Base-by-base conservation (phyloP, 2,797 vertebrate genomes). In the Coregonus sp. region DNA sequence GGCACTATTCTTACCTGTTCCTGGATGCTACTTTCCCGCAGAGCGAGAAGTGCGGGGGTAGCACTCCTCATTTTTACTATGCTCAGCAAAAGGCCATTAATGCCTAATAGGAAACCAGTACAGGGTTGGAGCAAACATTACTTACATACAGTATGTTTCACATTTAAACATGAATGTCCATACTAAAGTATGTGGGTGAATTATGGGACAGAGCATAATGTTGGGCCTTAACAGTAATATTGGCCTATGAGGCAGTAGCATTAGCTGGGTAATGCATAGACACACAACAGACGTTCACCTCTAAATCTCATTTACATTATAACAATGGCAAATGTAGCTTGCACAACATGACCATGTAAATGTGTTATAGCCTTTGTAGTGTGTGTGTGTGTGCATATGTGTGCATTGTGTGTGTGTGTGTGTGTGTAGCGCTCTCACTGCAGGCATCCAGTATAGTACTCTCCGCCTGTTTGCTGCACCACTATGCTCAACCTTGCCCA, bases 401-500 rank as follows among this genome's bases (percentile, higher is more conserved):
- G 70, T 67, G 16, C 1, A 40, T 40, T 51, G 56, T 67, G 51
- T 54, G 70, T 74, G 75, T 74, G 56, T 74, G 71, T 50, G 54
- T 51, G 54, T 25, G 25, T 25, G 25, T 25, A 25, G 25, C 25
- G 25, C 84, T 50, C 33, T 69, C 66, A 33, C 40, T 72, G 67
- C n/a, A 25, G 69, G 75, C 47, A 9, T 72, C 11, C 40, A 6
- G 40, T 35, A 56, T 50, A 35, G 11, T 47, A 50, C 40, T 72
- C 80, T 80, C 87, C 63, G 82, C 85, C 85, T 86, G 86, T 73
- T 86, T 74, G 73, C 12, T 73, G 83, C 85, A 80, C 87, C 89
- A 86, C 59, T 63, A 87, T 78, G 87, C 86, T 87, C 87, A 88
- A 92, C 93, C 93, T 95, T 94, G 93, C 89, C 84, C 93, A 94